phyloP scores from a whole-genome alignment of 2,113 vertebrate genomes.

The Calonectris borealis region DNA sequence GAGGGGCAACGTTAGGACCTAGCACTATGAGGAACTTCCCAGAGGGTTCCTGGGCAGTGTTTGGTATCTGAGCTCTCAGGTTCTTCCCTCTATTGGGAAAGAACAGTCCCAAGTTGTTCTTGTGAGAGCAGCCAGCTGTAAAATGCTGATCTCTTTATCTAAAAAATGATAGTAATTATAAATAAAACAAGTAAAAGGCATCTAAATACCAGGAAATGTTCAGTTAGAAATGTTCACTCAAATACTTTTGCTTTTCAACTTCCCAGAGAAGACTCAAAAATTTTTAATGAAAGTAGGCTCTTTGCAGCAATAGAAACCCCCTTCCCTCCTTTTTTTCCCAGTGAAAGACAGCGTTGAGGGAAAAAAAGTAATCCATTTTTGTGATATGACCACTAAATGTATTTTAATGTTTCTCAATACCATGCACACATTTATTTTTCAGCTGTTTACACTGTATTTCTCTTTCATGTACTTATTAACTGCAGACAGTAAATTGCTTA shows the following conservation, averaged over 20 bases:
- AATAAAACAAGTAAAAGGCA: background rate
- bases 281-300: background rate
- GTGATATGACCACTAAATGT: background rate
- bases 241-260: background rate
- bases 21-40: background rate
- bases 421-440: background rate
- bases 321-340: accelerated
- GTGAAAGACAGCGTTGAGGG: background rate
- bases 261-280: background rate
- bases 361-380: background rate
- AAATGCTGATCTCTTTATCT: background rate
- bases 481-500: background rate
- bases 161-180: background rate
- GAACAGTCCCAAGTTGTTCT: background rate
- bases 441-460: background rate
- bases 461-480: background rate
- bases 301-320: background rate
- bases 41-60: background rate
- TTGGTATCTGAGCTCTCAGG: background rate
- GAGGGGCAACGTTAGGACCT: background rate
- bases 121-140: background rate
- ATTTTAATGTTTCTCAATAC: background rate
- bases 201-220: background rate
- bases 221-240: background rate
- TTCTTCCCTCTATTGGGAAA: background rate